These are phyloP conservation scores for Theonella swinhoei DNA, from an alignment of 37 sponge, comb jelly and placozoan genomes.

Conservation along the genomic window DNA sequence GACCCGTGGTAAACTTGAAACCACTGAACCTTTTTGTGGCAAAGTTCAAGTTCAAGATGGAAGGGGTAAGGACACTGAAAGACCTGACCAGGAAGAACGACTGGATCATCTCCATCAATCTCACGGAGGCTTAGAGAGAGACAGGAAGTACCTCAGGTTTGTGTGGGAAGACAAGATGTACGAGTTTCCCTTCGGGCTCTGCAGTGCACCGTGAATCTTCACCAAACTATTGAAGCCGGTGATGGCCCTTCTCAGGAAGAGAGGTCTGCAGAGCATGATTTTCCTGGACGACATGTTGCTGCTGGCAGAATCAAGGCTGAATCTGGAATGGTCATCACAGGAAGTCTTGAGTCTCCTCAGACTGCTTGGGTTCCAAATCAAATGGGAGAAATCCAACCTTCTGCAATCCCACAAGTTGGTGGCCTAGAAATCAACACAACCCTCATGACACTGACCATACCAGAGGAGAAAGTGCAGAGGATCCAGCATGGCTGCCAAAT, in stretches of 20 bases:
- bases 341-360: neutral
- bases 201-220: constrained; percentile 12
- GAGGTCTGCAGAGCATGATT: constrained; percentile 21
- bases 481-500: neutral
- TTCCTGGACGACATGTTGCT: constrained; percentile 60
- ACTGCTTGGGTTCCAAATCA: constrained; percentile 44
- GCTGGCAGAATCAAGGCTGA: constrained; percentile 34
- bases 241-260: constrained; percentile 30
- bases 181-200: neutral
- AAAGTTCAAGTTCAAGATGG: neutral
- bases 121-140: neutral
- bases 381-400: constrained; percentile 39
- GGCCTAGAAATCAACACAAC: constrained; percentile 31
- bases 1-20: constrained; percentile 2
- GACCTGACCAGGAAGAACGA: neutral
- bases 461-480: constrained; percentile 28
- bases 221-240: constrained; percentile 36
- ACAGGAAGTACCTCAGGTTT: constrained; percentile 10
- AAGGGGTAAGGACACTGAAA: neutral
- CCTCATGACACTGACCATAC: constrained; percentile 28
- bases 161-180: neutral
- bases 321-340: neutral
- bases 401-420: constrained; percentile 20
- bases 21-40: neutral
- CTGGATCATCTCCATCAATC: neutral